Evolutionary conservation across 2,797 vertebrate species (phyloP).

Genomic region (Alcedo quadribrachys): DNA sequence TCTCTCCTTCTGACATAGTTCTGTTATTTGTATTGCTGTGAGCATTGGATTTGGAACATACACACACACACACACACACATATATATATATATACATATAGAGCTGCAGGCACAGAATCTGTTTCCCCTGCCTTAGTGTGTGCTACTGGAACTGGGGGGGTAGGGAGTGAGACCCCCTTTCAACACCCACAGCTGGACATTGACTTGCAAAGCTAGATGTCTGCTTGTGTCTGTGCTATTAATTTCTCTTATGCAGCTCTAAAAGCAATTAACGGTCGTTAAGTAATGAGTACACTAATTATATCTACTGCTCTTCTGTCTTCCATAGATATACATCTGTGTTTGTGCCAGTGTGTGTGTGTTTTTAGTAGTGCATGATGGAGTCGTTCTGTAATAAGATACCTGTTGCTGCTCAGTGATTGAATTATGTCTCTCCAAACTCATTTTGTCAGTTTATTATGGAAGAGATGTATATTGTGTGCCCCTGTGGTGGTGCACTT

Average conservation of each 20-base stretch:
- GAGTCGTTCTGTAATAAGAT: neutral
- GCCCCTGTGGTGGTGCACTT: neutral
- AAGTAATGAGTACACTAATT: neutral
- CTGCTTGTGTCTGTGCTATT: neutral
- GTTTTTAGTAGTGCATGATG: neutral
- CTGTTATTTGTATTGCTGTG: neutral
- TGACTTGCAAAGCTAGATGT: neutral
- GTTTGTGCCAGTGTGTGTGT: too few relatives aligned
- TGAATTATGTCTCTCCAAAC: neutral
- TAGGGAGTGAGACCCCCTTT: neutral
- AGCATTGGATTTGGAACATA: too few relatives aligned
- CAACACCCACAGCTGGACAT: neutral
- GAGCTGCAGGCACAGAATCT: neutral
- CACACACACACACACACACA: too few relatives aligned
- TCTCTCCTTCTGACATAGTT: neutral
- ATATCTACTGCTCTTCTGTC: neutral
- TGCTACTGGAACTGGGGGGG: neutral
- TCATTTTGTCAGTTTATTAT: neutral
- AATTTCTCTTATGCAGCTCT: neutral
- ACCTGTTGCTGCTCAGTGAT: neutral
- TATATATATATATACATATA: too few relatives aligned
- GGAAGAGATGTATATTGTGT: neutral
- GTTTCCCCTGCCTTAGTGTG: accelerated
- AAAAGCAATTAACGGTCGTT: neutral
- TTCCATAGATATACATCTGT: neutral